A percentile compares a stretch with the other conserved stretches of the same genome.
These are phyloP conservation scores for Sebastiscus tertius DNA, from an alignment of 2,797 vertebrate species.

Conservation along the genomic window DNA sequence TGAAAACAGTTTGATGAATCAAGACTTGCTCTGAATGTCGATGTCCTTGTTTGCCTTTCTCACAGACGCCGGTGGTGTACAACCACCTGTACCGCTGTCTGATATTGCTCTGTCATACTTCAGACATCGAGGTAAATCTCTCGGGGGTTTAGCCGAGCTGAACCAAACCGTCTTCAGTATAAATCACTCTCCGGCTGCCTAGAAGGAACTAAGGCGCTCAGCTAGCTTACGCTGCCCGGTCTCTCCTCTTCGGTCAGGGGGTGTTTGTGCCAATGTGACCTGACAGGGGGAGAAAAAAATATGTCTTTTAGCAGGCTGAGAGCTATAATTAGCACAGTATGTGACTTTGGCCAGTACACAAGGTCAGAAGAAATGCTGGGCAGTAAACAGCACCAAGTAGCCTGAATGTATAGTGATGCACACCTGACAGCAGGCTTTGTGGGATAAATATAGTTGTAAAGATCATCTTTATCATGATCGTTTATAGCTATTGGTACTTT, in stretches of 20 bases:
- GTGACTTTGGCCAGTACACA: constrained; percentile 57
- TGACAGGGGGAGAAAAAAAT: constrained; percentile 38
- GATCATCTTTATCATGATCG: background rate
- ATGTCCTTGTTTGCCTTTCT: background rate
- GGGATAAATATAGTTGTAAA: background rate
- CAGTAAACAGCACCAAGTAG: constrained; percentile 15
- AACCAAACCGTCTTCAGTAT: constrained; percentile 28
- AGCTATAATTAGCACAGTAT: constrained; percentile 69
- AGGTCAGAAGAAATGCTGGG: constrained; percentile 53
- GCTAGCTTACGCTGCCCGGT: constrained; percentile 4
- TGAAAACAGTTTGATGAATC: constrained; percentile 38
- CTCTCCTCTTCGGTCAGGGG: constrained; percentile 29
- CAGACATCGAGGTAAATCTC: constrained; percentile 33
- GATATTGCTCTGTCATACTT: constrained; percentile 26
- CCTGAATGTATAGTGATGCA: background rate
- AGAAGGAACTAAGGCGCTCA: constrained; percentile 14
- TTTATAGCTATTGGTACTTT: background rate
- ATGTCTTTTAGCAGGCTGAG: constrained; percentile 48
- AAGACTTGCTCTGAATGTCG: constrained; percentile 5
- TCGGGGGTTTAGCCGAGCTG: constrained; percentile 21
- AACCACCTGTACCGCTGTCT: constrained; percentile 37
- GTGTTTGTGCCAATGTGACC: constrained; percentile 58
- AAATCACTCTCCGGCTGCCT: constrained; percentile 47
- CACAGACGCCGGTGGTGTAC: background rate
- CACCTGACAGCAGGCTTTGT: background rate